These are phyloP conservation scores for Sesamia inferens DNA, from an alignment of 2,888 invertebrate genomes.

Conservation along the genomic window DNA sequence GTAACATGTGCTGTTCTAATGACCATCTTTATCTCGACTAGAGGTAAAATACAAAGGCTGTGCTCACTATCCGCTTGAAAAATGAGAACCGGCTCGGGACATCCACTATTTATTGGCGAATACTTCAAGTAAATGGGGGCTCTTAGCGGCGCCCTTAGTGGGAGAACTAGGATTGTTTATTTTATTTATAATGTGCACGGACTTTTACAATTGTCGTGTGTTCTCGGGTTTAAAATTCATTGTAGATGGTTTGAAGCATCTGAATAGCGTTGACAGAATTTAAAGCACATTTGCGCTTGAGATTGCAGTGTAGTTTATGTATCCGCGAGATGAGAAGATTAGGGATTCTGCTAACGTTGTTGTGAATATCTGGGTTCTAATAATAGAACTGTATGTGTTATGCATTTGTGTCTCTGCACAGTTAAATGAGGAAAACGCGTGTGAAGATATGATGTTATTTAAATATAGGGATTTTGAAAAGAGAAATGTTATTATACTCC, in stretches of 20 bases:
- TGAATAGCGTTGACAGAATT: background rate
- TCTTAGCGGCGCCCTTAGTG: constrained; percentile 69
- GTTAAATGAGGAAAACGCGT: background rate
- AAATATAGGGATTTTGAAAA: background rate
- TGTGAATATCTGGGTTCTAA: background rate
- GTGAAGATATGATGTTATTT: background rate
- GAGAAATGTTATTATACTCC: too few species aligned
- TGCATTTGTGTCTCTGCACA: background rate
- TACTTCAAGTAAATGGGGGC: constrained; percentile 80
- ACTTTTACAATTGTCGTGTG: constrained; percentile 57
- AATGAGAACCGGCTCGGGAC: constrained; percentile 70
- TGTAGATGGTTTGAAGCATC: background rate
- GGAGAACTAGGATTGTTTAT: constrained; percentile 70
- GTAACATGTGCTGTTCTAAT: constrained; percentile 55
- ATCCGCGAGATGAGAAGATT: background rate
- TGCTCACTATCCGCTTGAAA: constrained; percentile 72
- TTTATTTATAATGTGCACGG: constrained; percentile 69
- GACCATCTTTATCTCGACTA: constrained; percentile 62
- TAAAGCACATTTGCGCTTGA: constrained; percentile 4
- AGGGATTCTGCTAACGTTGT: background rate
- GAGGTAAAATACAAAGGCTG: constrained; percentile 64
- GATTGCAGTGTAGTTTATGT: background rate
- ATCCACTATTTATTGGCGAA: constrained; percentile 79
- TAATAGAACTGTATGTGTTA: background rate
- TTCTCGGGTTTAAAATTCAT: constrained; percentile 46